phyloP scores from a whole-genome alignment of 2,113 vertebrate genomes.

The Columba janthina region DNA sequence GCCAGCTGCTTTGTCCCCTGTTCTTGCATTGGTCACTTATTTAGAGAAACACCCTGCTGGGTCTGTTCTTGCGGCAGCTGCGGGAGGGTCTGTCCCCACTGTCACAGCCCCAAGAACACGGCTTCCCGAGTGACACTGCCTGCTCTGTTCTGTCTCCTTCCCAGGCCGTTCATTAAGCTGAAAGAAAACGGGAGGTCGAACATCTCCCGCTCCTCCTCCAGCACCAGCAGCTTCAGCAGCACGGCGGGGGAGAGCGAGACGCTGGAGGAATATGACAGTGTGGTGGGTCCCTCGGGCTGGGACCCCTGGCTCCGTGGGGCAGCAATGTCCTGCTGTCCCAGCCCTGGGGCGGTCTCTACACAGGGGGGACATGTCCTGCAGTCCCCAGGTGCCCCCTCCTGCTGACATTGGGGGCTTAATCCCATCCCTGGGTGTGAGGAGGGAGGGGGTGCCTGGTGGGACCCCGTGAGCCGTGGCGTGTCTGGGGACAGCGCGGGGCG shows the following conservation, averaged over 20 bases:
- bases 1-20: accelerated
- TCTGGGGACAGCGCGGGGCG: no score
- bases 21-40: background rate
- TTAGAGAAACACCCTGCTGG: background rate
- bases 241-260: slow-evolving; percentile 87
- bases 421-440: accelerated
- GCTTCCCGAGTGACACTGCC: background rate
- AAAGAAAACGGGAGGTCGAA: slow-evolving; percentile 88
- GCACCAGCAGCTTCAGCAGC: slow-evolving; percentile 90
- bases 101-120: accelerated
- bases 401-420: accelerated
- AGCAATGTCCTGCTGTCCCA: background rate
- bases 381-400: background rate
- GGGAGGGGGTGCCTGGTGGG: no score
- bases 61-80: no score
- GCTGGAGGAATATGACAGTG: slow-evolving; percentile 84
- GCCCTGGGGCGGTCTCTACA: background rate
- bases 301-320: accelerated
- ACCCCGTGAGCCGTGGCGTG: no score
- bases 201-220: slow-evolving; percentile 92
- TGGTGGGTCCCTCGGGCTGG: slow-evolving; percentile 64
- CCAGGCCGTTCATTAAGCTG: slow-evolving; percentile 82
- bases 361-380: accelerated
- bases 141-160: background rate
- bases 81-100: background rate